Conservation (phyloP, 2,888 invertebrate species). For the Bellardia pandia region DNA sequence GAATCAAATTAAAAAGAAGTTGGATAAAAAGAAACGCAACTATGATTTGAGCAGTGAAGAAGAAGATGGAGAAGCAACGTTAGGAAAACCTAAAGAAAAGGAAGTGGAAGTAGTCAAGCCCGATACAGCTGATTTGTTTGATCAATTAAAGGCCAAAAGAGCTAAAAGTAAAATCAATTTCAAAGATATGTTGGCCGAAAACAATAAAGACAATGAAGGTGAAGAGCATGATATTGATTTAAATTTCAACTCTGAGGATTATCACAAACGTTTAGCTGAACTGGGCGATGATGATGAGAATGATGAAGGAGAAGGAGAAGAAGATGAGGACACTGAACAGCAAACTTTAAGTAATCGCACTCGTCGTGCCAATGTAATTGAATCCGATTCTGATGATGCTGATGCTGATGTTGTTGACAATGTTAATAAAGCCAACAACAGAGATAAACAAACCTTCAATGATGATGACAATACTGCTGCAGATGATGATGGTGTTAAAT, state of each 20-base stretch:
- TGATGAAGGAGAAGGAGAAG: constrained; percentile 59
- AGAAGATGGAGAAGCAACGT: constrained; percentile 46
- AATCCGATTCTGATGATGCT: constrained; percentile 81
- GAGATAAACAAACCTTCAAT: constrained; percentile 48
- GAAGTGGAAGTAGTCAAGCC: constrained; percentile 8
- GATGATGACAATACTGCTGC: constrained; percentile 53
- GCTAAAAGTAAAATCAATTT: constrained; percentile 78
- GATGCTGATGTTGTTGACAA: constrained; percentile 62
- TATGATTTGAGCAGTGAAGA: constrained; percentile 76
- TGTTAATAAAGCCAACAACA: constrained; percentile 65
- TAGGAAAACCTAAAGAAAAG: constrained; percentile 65
- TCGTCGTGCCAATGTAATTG: constrained; percentile 83
- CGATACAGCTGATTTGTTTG: constrained; percentile 77
- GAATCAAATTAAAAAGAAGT: constrained; percentile 79
- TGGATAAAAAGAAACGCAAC: constrained; percentile 78
- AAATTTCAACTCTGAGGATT: constrained; percentile 83
- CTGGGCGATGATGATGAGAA: constrained; percentile 78
- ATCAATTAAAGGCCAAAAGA: constrained; percentile 80
- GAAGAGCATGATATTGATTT: constrained; percentile 77
- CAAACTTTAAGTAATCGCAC: constrained; percentile 76
- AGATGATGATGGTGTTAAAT: constrained; percentile 47
- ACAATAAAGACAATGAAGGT: constrained; percentile 51
- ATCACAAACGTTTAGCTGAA: constrained; percentile 81
- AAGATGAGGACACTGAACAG: constrained; percentile 72
- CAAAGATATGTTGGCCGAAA: constrained; percentile 76